These are phyloP conservation scores for Anoplopoma fimbria DNA, from an alignment of 2,113 vertebrate genomes.

Conservation along the genomic window DNA sequence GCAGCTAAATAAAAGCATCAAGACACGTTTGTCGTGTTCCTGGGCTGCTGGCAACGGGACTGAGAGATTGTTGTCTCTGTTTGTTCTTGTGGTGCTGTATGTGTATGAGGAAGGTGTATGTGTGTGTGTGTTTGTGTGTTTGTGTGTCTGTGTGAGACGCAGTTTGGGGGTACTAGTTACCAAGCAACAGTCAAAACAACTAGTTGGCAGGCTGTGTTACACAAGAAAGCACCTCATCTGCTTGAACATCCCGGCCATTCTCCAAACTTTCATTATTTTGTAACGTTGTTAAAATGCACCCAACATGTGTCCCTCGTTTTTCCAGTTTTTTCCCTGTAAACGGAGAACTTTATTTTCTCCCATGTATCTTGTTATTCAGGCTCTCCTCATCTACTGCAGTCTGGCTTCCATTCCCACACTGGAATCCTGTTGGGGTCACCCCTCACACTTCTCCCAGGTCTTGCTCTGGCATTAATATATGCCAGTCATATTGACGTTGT, in stretches of 20 bases:
- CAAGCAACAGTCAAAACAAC: constrained; percentile 37
- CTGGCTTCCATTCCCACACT: constrained; percentile 58
- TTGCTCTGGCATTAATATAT: constrained; percentile 32
- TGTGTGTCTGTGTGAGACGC: background rate
- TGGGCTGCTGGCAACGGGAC: constrained; percentile 11
- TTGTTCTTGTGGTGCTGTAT: background rate
- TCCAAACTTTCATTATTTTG: constrained; percentile 39
- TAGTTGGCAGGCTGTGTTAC: constrained; percentile 24
- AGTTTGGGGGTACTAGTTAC: constrained; percentile 33
- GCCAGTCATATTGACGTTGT: constrained; percentile 5
- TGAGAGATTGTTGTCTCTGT: constrained; percentile 9
- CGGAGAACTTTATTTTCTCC: constrained; percentile 6
- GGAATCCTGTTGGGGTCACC: constrained; percentile 58
- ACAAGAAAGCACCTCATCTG: constrained; percentile 35
- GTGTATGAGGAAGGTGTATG: background rate
- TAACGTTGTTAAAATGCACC: constrained; percentile 35
- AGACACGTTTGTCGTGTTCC: constrained; percentile 30
- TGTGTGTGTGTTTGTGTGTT: constrained; percentile 1
- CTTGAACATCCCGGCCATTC: constrained; percentile 36
- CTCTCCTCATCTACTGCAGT: constrained; percentile 39
- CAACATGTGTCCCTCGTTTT: constrained; percentile 49
- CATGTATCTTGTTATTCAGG: constrained; percentile 4
- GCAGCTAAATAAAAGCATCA: constrained; percentile 19
- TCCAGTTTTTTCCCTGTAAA: constrained; percentile 44
- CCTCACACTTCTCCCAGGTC: constrained; percentile 30